A percentile compares a stretch with the other conserved stretches of the same genome.
Conservation (phyloP, 2,888 invertebrate species). For the Lissocephala sabroskyi region DNA sequence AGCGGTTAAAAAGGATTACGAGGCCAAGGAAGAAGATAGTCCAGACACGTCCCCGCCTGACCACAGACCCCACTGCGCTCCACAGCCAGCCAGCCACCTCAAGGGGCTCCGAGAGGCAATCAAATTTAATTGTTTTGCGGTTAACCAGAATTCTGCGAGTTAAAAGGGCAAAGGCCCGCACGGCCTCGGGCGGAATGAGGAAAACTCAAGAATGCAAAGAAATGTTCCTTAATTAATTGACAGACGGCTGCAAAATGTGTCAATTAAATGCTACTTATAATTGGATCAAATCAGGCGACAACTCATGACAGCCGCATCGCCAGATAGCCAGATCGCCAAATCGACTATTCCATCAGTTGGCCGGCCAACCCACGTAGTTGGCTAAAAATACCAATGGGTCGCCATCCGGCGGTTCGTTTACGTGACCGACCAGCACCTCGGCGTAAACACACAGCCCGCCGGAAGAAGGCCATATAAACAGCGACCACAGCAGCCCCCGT, state of each 20-base stretch:
- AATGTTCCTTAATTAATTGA: no score
- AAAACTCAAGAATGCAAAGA: no score
- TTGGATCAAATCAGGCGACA: not conserved
- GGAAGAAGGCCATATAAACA: constrained; percentile 51
- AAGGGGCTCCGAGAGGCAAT: constrained; percentile 51
- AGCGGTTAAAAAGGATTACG: constrained; percentile 39
- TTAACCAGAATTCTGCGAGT: constrained; percentile 40
- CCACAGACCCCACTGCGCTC: no score
- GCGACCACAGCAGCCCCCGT: constrained; percentile 4
- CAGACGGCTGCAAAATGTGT: not conserved
- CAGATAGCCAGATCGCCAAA: no score
- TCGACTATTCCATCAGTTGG: no score
- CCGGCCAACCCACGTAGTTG: constrained; percentile 11
- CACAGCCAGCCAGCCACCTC: not conserved
- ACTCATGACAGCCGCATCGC: not conserved
- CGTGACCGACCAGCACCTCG: constrained; percentile 39
- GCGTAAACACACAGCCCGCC: constrained; percentile 52
- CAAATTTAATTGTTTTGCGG: constrained; percentile 58
- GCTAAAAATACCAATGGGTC: constrained; percentile 49
- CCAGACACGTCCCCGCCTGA: not conserved
- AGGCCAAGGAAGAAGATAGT: no score
- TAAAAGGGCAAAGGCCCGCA: no score
- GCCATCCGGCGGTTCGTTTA: constrained; percentile 54
- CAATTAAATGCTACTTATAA: not conserved
- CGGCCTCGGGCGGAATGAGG: no score